A percentile compares a stretch with the other conserved stretches of the same genome.
Evolutionary conservation across 2,888 invertebrate genomes (phyloP).

Genomic region (Eupeodes latifasciatus): DNA sequence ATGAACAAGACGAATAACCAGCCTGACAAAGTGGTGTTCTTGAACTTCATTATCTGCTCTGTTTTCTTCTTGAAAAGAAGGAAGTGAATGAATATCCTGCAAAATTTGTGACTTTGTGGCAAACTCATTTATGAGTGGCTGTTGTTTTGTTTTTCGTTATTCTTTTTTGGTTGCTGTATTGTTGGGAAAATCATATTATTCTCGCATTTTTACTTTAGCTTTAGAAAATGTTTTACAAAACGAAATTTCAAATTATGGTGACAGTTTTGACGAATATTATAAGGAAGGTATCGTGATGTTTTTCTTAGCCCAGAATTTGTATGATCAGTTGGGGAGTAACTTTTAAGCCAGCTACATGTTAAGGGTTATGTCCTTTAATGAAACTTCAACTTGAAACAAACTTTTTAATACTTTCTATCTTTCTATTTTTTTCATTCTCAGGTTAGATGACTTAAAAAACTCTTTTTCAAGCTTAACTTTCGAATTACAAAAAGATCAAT

Average conservation of each 20-base stretch:
- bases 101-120: slow-evolving; percentile 24
- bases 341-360: too few relatives aligned
- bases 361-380: too few relatives aligned
- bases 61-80: slow-evolving; percentile 19
- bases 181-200: slow-evolving; percentile 6
- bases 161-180: background rate
- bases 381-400: too few relatives aligned
- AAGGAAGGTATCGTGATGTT: too few relatives aligned
- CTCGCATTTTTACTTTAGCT: background rate
- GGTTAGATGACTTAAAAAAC: too few relatives aligned
- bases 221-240: slow-evolving; percentile 6
- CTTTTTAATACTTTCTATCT: too few relatives aligned
- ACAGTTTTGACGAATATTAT: slow-evolving; percentile 20
- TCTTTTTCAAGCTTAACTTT: too few relatives aligned
- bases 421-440: too few relatives aligned
- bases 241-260: background rate
- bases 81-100: slow-evolving; percentile 28
- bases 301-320: too few relatives aligned
- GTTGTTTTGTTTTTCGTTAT: background rate
- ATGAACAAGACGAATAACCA: slow-evolving; percentile 23
- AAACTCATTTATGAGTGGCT: slow-evolving; percentile 22
- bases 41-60: slow-evolving; percentile 52
- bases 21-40: slow-evolving; percentile 50
- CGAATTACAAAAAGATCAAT: too few relatives aligned
- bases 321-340: too few relatives aligned